phyloP scores from a whole-genome alignment of 1,140 invertebrate species.

The Capitella teleta region DNA sequence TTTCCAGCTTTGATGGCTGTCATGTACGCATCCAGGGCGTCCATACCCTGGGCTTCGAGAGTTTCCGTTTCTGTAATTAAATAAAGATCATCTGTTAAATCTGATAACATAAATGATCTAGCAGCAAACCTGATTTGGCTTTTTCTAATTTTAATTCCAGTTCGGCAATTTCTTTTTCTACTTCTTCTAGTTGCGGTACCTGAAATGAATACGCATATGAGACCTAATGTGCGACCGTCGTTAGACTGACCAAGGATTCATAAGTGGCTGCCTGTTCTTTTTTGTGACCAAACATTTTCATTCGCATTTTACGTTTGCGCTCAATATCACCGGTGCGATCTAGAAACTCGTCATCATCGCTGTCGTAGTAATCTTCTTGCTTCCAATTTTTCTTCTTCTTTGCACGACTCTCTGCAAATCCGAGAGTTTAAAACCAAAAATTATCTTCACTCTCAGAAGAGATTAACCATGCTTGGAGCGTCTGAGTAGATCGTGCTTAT shows the following conservation, averaged over 20 bases:
- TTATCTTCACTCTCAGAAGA: too few species aligned
- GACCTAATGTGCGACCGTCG: too few species aligned
- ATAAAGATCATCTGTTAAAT: too few species aligned
- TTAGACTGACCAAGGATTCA: conserved; percentile 64
- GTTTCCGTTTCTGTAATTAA: conserved; percentile 1
- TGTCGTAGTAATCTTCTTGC: conserved; percentile 86
- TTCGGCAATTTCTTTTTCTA: too few species aligned
- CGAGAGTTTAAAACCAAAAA: too few species aligned
- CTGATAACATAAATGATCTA: too few species aligned
- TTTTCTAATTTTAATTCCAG: too few species aligned
- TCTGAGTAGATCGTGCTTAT: conserved; percentile 65
- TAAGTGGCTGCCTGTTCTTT: conserved; percentile 60
- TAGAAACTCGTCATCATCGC: conserved; percentile 92
- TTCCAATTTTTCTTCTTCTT: conserved; percentile 47
- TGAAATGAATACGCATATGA: too few species aligned
- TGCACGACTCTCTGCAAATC: conserved; percentile 29
- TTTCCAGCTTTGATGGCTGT: conserved; percentile 34
- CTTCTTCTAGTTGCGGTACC: too few species aligned
- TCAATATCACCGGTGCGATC: conserved; percentile 89
- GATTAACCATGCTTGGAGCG: conserved; percentile 67
- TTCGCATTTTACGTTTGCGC: conserved; percentile 68
- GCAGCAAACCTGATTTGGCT: too few species aligned
- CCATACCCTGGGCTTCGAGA: conserved; percentile 24
- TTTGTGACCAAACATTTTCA: conserved; percentile 53
- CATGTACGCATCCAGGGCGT: conserved; percentile 44